Evolutionary conservation across 2,113 vertebrate genomes (phyloP), one percentile per base, ranked within the genome.

Genomic region (Colistium nudipinnis): DNA sequence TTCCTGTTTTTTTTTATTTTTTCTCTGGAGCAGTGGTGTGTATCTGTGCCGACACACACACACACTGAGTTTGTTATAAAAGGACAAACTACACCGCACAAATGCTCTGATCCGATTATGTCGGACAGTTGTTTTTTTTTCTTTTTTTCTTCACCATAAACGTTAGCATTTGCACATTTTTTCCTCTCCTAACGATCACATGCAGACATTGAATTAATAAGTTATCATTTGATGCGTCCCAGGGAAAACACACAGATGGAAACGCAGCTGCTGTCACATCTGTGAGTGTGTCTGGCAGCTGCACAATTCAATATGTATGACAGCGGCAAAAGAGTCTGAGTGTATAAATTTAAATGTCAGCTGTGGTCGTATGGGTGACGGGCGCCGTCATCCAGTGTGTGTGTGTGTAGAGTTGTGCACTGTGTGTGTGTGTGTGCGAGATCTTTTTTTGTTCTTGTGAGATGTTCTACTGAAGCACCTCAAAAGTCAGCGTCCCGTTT

Each of bases 201-300:
- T 36, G 22, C 61, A 80, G 66, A 65, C 10, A 1, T 16, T 30
- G 47, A 55, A 63, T 87, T 31, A 83, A 82, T 84, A 66, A 73
- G 48, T 81, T 17, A 67, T 47, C 48, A 80, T 81, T 64, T 62
- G 69, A 76, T 22, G 76, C 0, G 4, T 73, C 63, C 48, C 62
- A 52, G 53, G n/a, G 19, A 39, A 62, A 65, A 69, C 12, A 27
- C 76, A 74, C 72, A 64, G 66, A 80, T 35, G 70, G 80, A 74
- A 67, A 56, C 83, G 33, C 86, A 87, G 86, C 88, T 87, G 88
- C 74, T 39, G 80, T 82, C 78, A 87, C 86, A 85, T 89, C 80
- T 84, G 85, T 17, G 75, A n/a, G 20, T 65, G 20, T 65, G 69
- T 76, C 70, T 69, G 80, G 71, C 88, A 83, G 84, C 80, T 85